Evolutionary conservation across 2,797 vertebrate genomes (phyloP).

Genomic region (Mus spretus): DNA sequence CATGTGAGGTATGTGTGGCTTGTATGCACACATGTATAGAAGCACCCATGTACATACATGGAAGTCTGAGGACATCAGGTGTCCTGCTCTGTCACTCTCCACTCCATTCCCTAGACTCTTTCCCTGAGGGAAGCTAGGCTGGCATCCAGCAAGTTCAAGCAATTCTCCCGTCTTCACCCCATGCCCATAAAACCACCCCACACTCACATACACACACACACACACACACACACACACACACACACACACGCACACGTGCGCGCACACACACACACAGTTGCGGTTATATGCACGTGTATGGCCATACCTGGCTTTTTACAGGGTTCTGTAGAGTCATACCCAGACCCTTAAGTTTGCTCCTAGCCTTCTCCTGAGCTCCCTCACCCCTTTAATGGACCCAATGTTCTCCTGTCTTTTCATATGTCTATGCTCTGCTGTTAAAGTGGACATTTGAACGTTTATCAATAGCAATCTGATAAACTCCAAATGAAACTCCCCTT

Average conservation of each 20-base stretch:
- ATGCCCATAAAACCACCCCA: not conserved
- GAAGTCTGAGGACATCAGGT: not conserved
- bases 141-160: not conserved
- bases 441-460: not conserved
- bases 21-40: not conserved
- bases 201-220: fast-evolving
- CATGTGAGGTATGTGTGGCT: not conserved
- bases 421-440: not conserved
- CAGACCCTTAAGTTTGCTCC: not conserved
- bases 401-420: not conserved
- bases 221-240: no score
- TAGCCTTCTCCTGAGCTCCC: not conserved
- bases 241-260: no score
- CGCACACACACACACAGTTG: no score
- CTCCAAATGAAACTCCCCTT: not conserved
- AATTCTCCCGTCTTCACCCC: not conserved
- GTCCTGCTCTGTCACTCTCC: not conserved
- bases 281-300: not conserved
- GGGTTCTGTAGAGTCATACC: not conserved
- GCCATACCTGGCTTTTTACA: not conserved
- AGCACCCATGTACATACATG: not conserved
- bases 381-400: not conserved
- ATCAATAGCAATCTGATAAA: not conserved
- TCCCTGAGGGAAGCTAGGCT: not conserved
- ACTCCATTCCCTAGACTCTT: not conserved